Percentiles rank a stretch among this genome's conserved stretches.
Evolutionary conservation across 2,113 vertebrate genomes (phyloP).

Genomic region (Anser brachyrhynchus): DNA sequence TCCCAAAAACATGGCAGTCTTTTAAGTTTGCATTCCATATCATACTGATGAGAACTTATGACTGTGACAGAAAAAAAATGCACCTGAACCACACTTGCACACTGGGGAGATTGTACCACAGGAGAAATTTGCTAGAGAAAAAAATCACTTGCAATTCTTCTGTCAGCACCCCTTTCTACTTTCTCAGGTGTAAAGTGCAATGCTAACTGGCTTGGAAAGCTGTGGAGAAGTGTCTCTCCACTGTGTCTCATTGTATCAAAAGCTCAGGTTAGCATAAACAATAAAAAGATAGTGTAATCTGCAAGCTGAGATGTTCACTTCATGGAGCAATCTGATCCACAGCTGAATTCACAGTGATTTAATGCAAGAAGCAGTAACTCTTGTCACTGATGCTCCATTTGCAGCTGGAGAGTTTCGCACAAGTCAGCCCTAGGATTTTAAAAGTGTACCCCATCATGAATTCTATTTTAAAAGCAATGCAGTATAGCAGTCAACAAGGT

Average conservation of each 20-base stretch:
- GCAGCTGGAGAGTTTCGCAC: background rate
- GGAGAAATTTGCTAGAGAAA: background rate
- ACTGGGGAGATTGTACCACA: background rate
- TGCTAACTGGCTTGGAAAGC: background rate
- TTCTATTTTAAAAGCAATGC: slow-evolving; percentile 23
- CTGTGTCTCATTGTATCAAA: background rate
- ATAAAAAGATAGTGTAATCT: background rate
- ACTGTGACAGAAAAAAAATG: background rate
- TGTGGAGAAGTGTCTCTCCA: background rate
- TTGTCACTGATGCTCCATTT: background rate
- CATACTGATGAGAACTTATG: background rate
- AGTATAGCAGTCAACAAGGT: slow-evolving; percentile 23
- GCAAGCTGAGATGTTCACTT: background rate
- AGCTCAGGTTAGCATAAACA: background rate
- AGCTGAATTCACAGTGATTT: background rate
- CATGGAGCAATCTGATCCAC: background rate
- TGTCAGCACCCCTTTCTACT: background rate
- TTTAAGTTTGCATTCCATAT: background rate
- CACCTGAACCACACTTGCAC: background rate
- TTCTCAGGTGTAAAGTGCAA: background rate
- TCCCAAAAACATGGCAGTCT: background rate
- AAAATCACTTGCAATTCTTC: background rate
- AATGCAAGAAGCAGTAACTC: background rate
- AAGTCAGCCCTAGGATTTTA: background rate
- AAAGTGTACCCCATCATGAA: background rate